Conservation (phyloP, 2,113 vertebrate genomes). For the Thinocorus orbignyianus region DNA sequence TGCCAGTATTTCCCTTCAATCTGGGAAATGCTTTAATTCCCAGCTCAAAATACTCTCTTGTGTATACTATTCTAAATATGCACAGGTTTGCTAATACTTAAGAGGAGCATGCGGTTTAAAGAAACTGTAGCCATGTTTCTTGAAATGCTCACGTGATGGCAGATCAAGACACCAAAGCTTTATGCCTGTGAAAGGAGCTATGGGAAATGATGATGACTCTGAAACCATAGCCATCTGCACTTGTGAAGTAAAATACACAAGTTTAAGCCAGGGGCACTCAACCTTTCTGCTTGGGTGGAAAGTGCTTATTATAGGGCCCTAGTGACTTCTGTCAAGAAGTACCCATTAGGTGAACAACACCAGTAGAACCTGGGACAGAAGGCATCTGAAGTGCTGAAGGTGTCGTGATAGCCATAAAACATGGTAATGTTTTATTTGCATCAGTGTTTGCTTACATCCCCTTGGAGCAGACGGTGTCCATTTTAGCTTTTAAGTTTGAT, state of each 20-base stretch:
- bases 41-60: not conserved
- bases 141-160: not conserved
- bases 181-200: rapidly evolving
- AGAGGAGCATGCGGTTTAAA: not conserved
- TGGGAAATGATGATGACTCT: not conserved
- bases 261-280: not conserved
- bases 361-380: not conserved
- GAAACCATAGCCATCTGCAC: not conserved
- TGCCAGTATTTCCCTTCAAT: not conserved
- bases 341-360: not conserved
- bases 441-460: not conserved
- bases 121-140: not conserved
- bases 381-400: not conserved
- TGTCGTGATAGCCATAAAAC: not conserved
- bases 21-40: not conserved
- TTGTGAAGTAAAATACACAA: not conserved
- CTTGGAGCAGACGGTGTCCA: not conserved
- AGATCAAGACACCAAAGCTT: not conserved
- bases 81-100: not conserved
- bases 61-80: not conserved
- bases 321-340: not conserved
- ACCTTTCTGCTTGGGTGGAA: not conserved
- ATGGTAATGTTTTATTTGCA: not conserved
- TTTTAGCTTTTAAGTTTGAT: not conserved
- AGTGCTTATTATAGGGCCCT: not conserved